A percentile compares a stretch with the other conserved stretches of the same genome.
phyloP scores from a whole-genome alignment of 2,797 vertebrate species.

The Acomys russatus region DNA sequence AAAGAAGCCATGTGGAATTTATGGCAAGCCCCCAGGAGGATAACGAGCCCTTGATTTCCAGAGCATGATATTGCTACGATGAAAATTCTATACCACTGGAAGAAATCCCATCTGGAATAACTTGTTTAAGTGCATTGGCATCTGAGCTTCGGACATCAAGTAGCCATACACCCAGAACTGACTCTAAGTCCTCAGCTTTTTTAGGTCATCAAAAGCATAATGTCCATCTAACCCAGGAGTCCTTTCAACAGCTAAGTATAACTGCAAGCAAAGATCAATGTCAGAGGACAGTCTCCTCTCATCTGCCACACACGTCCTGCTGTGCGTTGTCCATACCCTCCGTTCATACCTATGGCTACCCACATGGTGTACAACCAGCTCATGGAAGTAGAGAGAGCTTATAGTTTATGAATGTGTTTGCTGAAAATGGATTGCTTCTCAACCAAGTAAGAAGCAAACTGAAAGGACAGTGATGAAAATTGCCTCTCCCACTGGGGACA shows the following conservation, averaged over 20 bases:
- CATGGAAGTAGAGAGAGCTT: background rate
- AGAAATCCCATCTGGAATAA: background rate
- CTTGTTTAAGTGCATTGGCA: background rate
- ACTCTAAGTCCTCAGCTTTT: background rate
- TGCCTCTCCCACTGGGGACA: background rate
- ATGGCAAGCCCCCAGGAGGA: background rate
- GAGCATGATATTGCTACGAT: background rate
- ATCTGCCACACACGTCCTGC: background rate
- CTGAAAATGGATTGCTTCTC: background rate
- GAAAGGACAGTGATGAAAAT: background rate
- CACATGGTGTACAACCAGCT: background rate
- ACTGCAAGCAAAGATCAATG: background rate
- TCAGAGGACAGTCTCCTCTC: background rate
- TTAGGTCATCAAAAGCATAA: background rate
- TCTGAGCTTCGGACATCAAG: background rate
- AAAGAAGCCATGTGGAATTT: conserved; percentile 56
- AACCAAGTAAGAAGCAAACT: background rate
- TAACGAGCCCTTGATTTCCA: conserved; percentile 14
- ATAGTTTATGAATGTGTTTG: background rate
- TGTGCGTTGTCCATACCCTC: background rate
- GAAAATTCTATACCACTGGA: conserved; percentile 27
- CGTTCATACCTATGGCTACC: background rate
- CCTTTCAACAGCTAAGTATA: background rate
- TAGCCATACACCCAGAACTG: background rate
- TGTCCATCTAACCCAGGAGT: background rate